Percentiles rank a stretch among this genome's conserved stretches.
These are phyloP conservation scores for Cassiopea andromeda DNA, from an alignment of 30 jellyfish, hydroid and myxozoan species.

Conservation along the genomic window DNA sequence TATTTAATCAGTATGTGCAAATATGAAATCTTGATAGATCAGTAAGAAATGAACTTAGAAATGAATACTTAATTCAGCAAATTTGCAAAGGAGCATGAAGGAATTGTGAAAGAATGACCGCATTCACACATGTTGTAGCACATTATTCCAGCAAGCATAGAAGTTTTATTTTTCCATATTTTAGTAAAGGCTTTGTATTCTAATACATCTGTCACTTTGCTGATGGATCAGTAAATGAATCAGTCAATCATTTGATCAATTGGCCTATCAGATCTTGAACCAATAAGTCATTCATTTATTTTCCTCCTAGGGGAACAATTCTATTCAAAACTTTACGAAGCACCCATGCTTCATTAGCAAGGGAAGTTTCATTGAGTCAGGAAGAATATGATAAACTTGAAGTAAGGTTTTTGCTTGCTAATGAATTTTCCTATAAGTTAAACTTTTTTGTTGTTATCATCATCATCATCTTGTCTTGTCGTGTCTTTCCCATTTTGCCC, in stretches of 20 bases:
- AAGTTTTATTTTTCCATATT: not conserved
- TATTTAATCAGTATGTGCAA: too few relatives aligned
- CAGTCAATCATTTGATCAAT: not conserved
- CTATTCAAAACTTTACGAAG: slow-evolving; percentile 71
- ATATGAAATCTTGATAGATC: too few relatives aligned
- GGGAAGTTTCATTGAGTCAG: slow-evolving; percentile 56
- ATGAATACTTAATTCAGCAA: too few relatives aligned
- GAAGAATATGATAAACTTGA: slow-evolving; percentile 63
- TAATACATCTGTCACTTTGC: too few relatives aligned
- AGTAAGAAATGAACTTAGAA: too few relatives aligned
- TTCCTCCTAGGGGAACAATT: slow-evolving; percentile 64
- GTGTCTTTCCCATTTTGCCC: too few relatives aligned
- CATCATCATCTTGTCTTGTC: too few relatives aligned
- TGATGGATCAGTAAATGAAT: not conserved
- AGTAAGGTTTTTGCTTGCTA: slow-evolving; percentile 18
- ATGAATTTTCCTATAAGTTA: not conserved
- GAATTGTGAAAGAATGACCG: too few relatives aligned
- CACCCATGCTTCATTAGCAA: slow-evolving; percentile 57
- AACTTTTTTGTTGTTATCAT: not conserved
- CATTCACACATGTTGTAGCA: too few relatives aligned
- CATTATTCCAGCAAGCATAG: not conserved
- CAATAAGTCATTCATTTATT: slow-evolving; percentile 1
- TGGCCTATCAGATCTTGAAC: not conserved
- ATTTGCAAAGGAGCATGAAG: too few relatives aligned
- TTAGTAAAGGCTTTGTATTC: not conserved